Evolutionary conservation across 2,797 vertebrate species (phyloP).

Genomic region (Sebastes iracundus): DNA sequence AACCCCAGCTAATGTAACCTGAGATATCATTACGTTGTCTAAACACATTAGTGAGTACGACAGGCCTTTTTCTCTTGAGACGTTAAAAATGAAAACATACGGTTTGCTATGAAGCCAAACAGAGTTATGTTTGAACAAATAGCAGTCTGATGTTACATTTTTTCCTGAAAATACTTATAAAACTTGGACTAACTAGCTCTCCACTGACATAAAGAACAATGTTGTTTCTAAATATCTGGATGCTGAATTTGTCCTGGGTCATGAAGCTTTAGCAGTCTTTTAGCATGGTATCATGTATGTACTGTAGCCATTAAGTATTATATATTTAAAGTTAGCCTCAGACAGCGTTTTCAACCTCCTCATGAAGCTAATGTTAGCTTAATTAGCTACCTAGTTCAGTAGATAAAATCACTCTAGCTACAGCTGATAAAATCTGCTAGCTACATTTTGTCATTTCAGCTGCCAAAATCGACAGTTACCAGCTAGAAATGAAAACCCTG

Average conservation of each 20-base stretch:
- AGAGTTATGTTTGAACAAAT: not conserved
- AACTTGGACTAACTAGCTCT: not conserved
- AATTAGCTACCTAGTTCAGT: not conserved
- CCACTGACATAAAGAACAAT: not conserved
- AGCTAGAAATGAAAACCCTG: not conserved
- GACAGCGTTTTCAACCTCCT: not conserved
- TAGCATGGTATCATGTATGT: not conserved
- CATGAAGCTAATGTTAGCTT: not conserved
- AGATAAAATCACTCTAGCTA: not conserved
- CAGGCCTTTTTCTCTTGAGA: not conserved
- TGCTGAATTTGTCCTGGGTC: not conserved
- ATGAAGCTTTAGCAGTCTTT: not conserved
- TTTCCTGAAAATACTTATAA: not conserved
- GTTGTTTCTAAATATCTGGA: not conserved
- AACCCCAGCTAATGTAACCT: not conserved
- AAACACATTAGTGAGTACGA: not conserved
- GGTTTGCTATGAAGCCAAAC: not conserved
- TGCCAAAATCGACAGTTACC: too few species aligned
- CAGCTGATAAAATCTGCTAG: not conserved
- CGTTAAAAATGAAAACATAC: accelerated
- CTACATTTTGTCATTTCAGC: not conserved
- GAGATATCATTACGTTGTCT: not conserved
- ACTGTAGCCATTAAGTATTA: not conserved
- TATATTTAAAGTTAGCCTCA: too few species aligned
- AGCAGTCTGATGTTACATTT: not conserved